Evolutionary conservation across 2,888 invertebrate genomes (phyloP), one percentile per base, ranked within the genome.

Genomic region (Hipparchia semele): DNA sequence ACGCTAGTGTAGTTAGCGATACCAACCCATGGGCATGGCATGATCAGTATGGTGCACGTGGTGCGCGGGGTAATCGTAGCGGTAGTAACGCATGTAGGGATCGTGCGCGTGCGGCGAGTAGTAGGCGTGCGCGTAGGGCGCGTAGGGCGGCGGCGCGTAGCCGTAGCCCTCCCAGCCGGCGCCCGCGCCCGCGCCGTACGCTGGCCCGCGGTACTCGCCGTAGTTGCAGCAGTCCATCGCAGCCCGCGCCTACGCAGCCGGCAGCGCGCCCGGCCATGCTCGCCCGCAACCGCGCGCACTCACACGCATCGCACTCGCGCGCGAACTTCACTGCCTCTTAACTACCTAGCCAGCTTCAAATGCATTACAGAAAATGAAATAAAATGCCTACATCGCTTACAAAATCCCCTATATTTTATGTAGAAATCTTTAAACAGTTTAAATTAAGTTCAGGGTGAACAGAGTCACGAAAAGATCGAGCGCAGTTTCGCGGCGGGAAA

Each of bases 211-310:
- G 86, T 90, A 92, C 88, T 91, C 91, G 84, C 89, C 88, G 91
- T 92, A 94, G 86, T 92, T 91, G 89, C 93, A 94, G 89, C 94
- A 94, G 84, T 94, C 94, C 94, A 94, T 94, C 79, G 80, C 82
- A 72, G 73, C 81, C 81, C 75, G 79, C 81, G 79, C 83, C 88
- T 88, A 91, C 87, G 90, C 87, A 80, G 87, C 87, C 80, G 82
- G 82, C 86, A 82, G 83, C 86, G 86, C 89, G 82, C 85, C 79
- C 84, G 81, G 78, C 86, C 88, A 86, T 85, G 83, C 86, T 84
- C 84, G 84, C 83, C 81, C 82, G 79, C 83, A 85, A 80, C 82
- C 81, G 79, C 85, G 78, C 84, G 81, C 84, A 81, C 82, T 82
- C 84, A 84, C 87, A 88, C 85, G 80, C 84, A 82, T 84, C 81